Base-by-base conservation (phyloP, 2,888 invertebrate genomes). In the Eulithis prunata region DNA sequence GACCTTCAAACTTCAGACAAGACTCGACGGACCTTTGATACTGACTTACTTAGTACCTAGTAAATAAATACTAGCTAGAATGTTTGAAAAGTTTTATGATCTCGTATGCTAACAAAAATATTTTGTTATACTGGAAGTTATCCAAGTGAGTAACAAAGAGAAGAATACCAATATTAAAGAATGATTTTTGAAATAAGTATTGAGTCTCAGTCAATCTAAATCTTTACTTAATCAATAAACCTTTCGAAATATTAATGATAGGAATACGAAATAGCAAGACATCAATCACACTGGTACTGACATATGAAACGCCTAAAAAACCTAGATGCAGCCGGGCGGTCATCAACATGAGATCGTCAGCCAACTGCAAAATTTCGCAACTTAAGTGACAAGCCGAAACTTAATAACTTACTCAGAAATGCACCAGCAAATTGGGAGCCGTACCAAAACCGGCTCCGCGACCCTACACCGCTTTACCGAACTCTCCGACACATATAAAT, bases 341-440 rank as follows among this genome's bases (percentile, higher is more conserved):
- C 76, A 78, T 75, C 78, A 76, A 76, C 75, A 73, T 72, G 71
- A 76, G 78, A 79, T 75, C 61, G 57, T 79, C 87, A 81, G 81
- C 79, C 78, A 78, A 83, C 88, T 86, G 90, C 88, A 84, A 90
- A 90, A 90, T 91, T 92, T 92, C 86, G 90, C 91, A 89, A 91
- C 82, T 81, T 75, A 88, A 90, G 91, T 91, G 91, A 92, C 91
- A 92, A 88, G 90, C 84, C 89, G 91, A 91, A 92, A 93, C 90
- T 91, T 92, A 92, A 93, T 92, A 92, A 91, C 92, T 92, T 91
- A 92, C 91, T 92, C 90, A 88, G 88, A 92, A 92, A 91, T 88
- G 87, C 87, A 84, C 84, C 88, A 89, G 88, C 91, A 90, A 92
- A 91, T 92, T 92, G 91, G 92, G 87, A 92, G 89, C 87, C 78